Percentiles rank a stretch among this genome's conserved stretches.
Conservation (phyloP, 2,797 vertebrate species). For the Manis crassicaudata region DNA sequence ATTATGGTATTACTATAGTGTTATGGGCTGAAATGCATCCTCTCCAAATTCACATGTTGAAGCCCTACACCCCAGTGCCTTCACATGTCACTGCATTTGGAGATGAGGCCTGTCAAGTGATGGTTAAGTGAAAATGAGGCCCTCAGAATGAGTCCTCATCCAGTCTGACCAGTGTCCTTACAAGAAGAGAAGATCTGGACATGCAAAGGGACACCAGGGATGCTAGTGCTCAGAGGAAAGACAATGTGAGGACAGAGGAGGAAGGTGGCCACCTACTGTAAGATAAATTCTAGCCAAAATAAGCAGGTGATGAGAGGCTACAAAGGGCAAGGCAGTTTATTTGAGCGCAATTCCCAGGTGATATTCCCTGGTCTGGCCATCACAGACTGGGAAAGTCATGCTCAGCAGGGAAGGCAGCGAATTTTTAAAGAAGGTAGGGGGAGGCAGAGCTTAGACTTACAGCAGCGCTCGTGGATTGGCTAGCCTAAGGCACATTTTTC, state of each 20-base stretch:
- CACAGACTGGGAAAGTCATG: no score
- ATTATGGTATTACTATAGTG: not conserved
- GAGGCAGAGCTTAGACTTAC: no score
- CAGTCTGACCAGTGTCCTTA: not conserved
- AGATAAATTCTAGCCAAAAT: no score
- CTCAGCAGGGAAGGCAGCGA: no score
- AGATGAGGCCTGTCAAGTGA: not conserved
- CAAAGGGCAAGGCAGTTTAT: no score
- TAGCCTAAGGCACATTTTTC: no score
- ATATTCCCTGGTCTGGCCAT: no score
- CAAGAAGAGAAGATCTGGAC: not conserved
- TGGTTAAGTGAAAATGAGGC: not conserved
- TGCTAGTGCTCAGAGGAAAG: not conserved
- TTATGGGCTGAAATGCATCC: not conserved
- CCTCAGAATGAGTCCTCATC: not conserved
- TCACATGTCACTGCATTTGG: not conserved
- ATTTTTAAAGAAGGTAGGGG: no score
- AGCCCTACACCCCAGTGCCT: not conserved
- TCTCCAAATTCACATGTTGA: not conserved
- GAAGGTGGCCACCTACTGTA: not conserved
- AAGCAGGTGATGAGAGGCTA: no score
- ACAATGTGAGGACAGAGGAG: not conserved
- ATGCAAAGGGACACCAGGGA: not conserved
- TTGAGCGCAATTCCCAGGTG: no score
- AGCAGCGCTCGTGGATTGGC: no score